Evolutionary conservation across 2,113 vertebrate genomes (phyloP).

Genomic region (Aptenodytes forsteri): DNA sequence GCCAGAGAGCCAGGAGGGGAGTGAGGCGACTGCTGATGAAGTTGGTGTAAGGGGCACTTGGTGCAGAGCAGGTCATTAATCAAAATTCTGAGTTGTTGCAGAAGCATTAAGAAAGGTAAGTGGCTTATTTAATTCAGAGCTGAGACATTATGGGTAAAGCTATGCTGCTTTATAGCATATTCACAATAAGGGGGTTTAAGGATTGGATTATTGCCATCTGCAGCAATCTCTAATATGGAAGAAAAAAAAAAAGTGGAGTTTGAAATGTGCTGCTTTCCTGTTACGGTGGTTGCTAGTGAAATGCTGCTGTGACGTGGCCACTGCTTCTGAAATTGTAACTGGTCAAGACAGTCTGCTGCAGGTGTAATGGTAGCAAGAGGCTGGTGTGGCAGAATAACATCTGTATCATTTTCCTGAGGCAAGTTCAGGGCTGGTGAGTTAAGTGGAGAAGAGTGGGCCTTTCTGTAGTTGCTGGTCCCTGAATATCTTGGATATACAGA

Average conservation of each 20-base stretch:
- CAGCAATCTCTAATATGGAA: not conserved
- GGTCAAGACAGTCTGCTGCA: not conserved
- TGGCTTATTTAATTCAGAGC: slow-evolving; percentile 14
- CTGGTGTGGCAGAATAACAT: not conserved
- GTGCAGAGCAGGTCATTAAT: not conserved
- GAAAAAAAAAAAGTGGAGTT: not conserved
- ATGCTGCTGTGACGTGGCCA: not conserved
- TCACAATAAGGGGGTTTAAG: not conserved
- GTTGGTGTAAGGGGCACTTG: not conserved
- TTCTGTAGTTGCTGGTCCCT: not conserved
- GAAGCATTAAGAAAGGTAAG: not conserved
- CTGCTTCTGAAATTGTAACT: not conserved
- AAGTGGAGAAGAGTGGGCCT: not conserved
- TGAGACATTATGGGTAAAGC: not conserved
- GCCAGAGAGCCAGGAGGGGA: not conserved
- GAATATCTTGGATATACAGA: not conserved
- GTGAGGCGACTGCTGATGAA: not conserved
- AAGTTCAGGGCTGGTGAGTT: not conserved
- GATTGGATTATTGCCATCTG: not conserved
- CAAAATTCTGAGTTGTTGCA: not conserved
- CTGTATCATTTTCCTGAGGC: not conserved
- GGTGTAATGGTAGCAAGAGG: not conserved
- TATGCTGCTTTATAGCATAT: not conserved
- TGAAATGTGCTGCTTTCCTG: not conserved
- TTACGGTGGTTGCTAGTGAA: not conserved